phyloP scores from a whole-genome alignment of 2,113 vertebrate genomes.

The Macrotis lagotis region DNA sequence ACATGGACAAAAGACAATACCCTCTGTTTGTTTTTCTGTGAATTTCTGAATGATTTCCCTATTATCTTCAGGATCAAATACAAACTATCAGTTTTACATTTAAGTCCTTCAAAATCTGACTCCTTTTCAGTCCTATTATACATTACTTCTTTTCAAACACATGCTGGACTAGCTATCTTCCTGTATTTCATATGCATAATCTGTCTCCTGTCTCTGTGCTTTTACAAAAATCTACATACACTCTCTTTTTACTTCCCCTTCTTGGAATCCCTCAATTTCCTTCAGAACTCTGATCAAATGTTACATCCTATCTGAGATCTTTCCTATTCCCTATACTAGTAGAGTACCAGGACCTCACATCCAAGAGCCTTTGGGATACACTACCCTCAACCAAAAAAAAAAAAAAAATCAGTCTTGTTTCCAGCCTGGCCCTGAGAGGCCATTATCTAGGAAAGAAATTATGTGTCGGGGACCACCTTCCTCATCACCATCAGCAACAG shows the following conservation, averaged over 20 bases:
- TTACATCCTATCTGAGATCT: not conserved
- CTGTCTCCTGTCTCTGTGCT: not conserved
- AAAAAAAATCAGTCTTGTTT: not conserved
- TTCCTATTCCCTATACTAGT: not conserved
- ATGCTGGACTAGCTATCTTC: not conserved
- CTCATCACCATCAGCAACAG: not conserved
- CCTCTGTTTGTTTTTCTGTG: not conserved
- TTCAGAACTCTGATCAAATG: not conserved
- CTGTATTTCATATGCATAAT: not conserved
- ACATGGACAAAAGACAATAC: constrained; percentile 7
- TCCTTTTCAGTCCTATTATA: not conserved
- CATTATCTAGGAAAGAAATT: not conserved
- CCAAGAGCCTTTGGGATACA: no score
- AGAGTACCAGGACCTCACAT: not conserved
- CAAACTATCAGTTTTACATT: not conserved
- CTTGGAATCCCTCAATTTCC: not conserved
- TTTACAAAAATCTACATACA: not conserved
- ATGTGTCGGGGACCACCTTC: not conserved
- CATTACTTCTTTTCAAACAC: not conserved
- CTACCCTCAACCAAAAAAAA: no score
- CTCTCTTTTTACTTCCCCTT: not conserved
- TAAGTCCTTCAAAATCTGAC: not conserved
- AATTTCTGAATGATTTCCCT: not conserved
- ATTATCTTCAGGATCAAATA: not conserved
- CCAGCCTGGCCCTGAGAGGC: no score